Base-by-base conservation (phyloP, 2,113 vertebrate species). In the Chaetodon auriga region DNA sequence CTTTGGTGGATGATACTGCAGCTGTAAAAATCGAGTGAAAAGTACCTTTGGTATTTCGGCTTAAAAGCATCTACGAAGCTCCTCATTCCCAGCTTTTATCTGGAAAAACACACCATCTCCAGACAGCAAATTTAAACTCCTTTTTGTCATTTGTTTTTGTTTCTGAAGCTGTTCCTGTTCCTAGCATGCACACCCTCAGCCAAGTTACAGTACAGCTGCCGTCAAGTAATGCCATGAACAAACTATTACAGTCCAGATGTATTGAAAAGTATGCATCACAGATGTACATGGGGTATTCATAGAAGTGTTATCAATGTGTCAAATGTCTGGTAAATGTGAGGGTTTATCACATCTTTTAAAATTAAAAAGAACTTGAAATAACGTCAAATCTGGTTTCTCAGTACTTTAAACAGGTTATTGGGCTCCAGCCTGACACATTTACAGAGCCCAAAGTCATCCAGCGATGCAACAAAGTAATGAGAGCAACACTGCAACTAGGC, bases 281-380 rank as follows among this genome's bases (percentile, higher is more conserved):
- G 90, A 86, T 92, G 89, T 92, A 71, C 71, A 57, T 58, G 64
- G 41, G 71, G 79, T 82, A 79, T 89, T 89, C 88, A 83, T 89
- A 58, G 85, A 88, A 82, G 85, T 91, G 82, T 84, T 87, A 90
- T 89, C 78, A 93, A 90, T 78, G 86, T 90, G 89, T 93, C 90
- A 90, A 82, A 86, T 79, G 80, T 92, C 89, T 83, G 75, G 88
- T 90, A 88, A 90, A 90, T 51, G 41, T 83, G 57, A 79, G 84
- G 55, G 49, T 83, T 89, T 84, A 81, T 75, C 91, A 81, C 46
- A 4, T 79, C 75, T 86, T 84, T 76, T 78, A 66, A 30, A 88
- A 86, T 87, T 54, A 85, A 85, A 84, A 87, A 66, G 30, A 80
- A 81, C 81, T 73, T 85, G 16, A 77, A 86, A 84, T 72, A 48